These are phyloP conservation scores for Eledona agricola DNA, from an alignment of 2,888 invertebrate species.

Conservation along the genomic window DNA sequence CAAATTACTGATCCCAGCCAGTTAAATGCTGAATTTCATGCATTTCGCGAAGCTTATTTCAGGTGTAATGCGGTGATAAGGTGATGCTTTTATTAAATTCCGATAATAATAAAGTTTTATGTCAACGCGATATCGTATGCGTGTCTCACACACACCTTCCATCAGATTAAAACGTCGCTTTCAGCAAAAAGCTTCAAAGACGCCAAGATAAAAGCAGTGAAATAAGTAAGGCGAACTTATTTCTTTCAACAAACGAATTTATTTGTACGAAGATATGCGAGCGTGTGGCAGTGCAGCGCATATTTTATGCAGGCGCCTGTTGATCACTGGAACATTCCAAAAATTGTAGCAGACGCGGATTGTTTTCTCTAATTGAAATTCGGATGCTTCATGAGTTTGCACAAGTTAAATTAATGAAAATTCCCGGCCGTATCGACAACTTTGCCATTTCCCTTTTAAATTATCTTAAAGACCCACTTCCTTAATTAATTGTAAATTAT, in stretches of 20 bases:
- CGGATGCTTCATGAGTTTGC: constrained; percentile 24
- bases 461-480: constrained; percentile 29
- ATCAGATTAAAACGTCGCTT: constrained; percentile 20
- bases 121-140: constrained; percentile 16
- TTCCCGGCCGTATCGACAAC: constrained; percentile 24
- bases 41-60: constrained; percentile 19
- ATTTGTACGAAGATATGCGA: too few relatives aligned
- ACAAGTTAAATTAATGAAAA: constrained; percentile 30
- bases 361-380: constrained; percentile 32
- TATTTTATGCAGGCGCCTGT: constrained; percentile 18
- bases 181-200: constrained; percentile 2
- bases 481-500: constrained; percentile 35
- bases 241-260: constrained; percentile 27
- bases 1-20: too few relatives aligned
- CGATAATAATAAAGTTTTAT: constrained; percentile 27
- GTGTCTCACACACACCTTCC: constrained; percentile 20
- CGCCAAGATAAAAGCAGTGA: constrained; percentile 15
- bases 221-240: constrained; percentile 16
- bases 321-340: constrained; percentile 7
- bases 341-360: too few relatives aligned
- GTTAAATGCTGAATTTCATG: constrained; percentile 18
- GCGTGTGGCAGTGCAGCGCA: too few relatives aligned
- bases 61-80: constrained; percentile 22
- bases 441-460: constrained; percentile 33
- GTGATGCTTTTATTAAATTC: constrained; percentile 30